Evolutionary conservation across 2,113 vertebrate genomes (phyloP).

Genomic region (Emydura subglobosa): DNA sequence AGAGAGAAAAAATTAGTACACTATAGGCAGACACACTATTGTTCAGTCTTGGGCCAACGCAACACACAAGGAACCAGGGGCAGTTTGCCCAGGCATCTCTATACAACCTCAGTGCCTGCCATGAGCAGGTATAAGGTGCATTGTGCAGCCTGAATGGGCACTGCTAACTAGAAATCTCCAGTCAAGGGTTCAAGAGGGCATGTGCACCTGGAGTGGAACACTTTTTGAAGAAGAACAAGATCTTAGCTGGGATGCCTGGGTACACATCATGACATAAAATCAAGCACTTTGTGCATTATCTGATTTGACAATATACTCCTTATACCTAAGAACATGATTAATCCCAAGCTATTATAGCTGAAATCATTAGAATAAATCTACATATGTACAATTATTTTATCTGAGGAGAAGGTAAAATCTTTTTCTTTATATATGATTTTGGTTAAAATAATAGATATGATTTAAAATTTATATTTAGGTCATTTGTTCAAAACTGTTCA

Average conservation of each 20-base stretch:
- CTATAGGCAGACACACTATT: no score
- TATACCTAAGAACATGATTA: no score
- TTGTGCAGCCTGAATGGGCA: not conserved
- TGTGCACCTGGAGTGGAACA: not conserved
- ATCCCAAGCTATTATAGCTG: no score
- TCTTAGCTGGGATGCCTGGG: not conserved
- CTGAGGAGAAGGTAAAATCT: not conserved
- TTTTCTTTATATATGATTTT: constrained; percentile 5
- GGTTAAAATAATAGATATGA: constrained; percentile 7
- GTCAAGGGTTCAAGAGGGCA: not conserved
- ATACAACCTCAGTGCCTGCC: no score
- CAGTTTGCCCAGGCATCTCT: no score
- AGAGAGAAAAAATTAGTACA: no score
- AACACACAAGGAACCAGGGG: no score
- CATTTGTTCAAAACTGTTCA: constrained; percentile 39
- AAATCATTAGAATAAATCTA: no score
- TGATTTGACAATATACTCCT: not conserved
- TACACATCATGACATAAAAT: not conserved
- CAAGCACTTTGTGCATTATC: not conserved
- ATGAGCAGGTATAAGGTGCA: no score
- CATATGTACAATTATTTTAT: no score
- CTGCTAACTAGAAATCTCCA: not conserved
- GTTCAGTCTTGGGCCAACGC: no score
- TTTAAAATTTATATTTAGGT: not conserved
- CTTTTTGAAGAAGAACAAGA: not conserved